phyloP scores from a whole-genome alignment of 2,113 vertebrate species.

The Gopherus flavomarginatus region DNA sequence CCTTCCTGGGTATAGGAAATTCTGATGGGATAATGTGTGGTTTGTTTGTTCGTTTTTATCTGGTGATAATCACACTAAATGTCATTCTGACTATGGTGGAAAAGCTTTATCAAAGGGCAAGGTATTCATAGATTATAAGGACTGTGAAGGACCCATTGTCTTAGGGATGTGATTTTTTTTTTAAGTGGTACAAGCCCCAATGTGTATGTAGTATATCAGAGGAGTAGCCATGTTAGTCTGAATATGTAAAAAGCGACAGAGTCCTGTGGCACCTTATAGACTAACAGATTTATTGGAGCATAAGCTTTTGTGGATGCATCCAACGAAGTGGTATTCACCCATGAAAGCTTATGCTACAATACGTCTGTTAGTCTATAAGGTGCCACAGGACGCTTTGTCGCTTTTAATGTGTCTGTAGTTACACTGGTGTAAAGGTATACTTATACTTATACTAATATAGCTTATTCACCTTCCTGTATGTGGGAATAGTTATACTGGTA shows the following conservation, averaged over 20 bases:
- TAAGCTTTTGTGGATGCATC: too few species aligned
- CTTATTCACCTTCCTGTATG: background rate
- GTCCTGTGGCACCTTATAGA: too few species aligned
- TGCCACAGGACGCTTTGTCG: too few species aligned
- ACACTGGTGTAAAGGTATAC: background rate
- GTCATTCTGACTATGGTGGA: background rate
- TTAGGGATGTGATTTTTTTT: background rate
- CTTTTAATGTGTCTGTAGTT: background rate
- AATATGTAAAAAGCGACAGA: too few species aligned
- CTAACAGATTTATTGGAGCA: too few species aligned
- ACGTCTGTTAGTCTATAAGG: too few species aligned
- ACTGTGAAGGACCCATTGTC: background rate
- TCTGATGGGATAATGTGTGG: background rate
- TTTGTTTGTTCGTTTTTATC: background rate
- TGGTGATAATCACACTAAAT: background rate
- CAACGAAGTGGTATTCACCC: too few species aligned
- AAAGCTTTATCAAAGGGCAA: background rate
- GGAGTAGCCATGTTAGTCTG: too few species aligned
- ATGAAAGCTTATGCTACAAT: too few species aligned
- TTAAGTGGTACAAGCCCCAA: background rate
- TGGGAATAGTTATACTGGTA: background rate
- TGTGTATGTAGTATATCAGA: background rate
- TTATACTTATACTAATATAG: background rate
- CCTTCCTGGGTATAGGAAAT: background rate
- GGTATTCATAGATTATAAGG: background rate